A percentile compares a stretch with the other conserved stretches of the same genome.
phyloP scores from a whole-genome alignment of 2,888 invertebrate species.

The Nysson spinosus region DNA sequence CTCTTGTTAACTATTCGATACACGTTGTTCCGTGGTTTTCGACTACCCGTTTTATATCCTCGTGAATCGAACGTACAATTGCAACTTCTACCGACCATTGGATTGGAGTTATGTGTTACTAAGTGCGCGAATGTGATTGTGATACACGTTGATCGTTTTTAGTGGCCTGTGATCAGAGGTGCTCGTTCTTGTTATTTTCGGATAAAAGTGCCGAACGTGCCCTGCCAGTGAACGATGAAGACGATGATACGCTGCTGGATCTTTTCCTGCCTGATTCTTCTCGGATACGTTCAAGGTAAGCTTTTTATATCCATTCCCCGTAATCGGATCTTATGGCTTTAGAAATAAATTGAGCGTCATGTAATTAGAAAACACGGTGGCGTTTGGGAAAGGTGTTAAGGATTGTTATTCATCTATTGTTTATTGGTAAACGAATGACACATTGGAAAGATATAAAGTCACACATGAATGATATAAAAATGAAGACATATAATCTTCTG shows the following conservation, averaged over 20 bases:
- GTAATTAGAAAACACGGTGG: too few species aligned
- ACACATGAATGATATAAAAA: too few species aligned
- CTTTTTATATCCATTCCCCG: not conserved
- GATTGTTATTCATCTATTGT: too few species aligned
- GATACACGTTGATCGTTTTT: slow-evolving; percentile 22
- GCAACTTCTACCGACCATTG: too few species aligned
- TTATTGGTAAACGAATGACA: too few species aligned
- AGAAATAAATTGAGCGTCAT: too few species aligned
- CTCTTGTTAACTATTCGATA: not conserved
- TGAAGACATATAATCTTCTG: too few species aligned
- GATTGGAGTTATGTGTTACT: not conserved
- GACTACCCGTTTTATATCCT: too few species aligned
- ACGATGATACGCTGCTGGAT: slow-evolving; percentile 28
- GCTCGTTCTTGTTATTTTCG: not conserved
- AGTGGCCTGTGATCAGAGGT: slow-evolving; percentile 8
- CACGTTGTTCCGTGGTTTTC: slow-evolving; percentile 2
- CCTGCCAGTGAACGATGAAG: slow-evolving; percentile 23
- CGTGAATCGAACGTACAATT: too few species aligned
- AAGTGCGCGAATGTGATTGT: slow-evolving; percentile 35
- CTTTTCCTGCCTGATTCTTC: slow-evolving; percentile 24
- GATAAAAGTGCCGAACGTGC: slow-evolving; percentile 27
- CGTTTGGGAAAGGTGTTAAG: too few species aligned
- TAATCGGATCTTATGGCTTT: too few species aligned
- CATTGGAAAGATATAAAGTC: too few species aligned
- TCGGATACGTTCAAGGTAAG: slow-evolving; percentile 41